Percentiles rank a stretch among this genome's conserved stretches.
These are phyloP conservation scores for Molossus alvarezi DNA, from an alignment of 2,797 vertebrate species.

Conservation along the genomic window DNA sequence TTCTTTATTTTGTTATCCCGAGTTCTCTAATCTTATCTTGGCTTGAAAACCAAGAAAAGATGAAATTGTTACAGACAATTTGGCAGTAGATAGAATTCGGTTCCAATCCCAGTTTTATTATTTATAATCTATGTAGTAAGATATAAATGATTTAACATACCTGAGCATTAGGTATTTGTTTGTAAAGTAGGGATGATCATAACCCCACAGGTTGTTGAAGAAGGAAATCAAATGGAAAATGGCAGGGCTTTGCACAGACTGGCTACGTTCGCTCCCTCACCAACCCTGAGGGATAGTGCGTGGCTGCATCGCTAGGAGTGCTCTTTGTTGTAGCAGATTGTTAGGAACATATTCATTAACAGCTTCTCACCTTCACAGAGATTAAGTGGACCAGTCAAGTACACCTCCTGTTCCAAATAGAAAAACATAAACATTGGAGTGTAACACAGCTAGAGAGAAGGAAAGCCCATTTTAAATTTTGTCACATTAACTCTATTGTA, in stretches of 20 bases:
- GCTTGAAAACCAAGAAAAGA: neutral
- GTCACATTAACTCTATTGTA: neutral
- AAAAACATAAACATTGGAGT: neutral
- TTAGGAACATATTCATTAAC: neutral
- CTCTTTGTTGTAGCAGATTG: neutral
- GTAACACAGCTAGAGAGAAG: neutral
- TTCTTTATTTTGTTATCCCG: neutral
- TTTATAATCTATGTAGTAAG: neutral
- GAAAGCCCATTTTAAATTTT: neutral
- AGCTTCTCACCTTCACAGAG: neutral
- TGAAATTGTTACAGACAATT: neutral
- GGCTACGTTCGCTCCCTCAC: neutral
- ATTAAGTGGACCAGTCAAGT: neutral
- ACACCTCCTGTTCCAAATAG: neutral
- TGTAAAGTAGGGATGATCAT: neutral
- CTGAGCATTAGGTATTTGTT: neutral
- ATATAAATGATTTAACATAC: neutral
- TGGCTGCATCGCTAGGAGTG: neutral
- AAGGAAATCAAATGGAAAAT: slow-evolving; percentile 6
- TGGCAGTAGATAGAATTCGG: neutral
- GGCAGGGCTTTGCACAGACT: neutral
- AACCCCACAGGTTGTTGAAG: neutral
- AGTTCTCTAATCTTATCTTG: neutral
- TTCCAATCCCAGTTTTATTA: neutral
- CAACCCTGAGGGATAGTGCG: neutral